Evolutionary conservation across 64 coral and sea anemone genomes (phyloP).

Genomic region (Stichodactyla helianthus): DNA sequence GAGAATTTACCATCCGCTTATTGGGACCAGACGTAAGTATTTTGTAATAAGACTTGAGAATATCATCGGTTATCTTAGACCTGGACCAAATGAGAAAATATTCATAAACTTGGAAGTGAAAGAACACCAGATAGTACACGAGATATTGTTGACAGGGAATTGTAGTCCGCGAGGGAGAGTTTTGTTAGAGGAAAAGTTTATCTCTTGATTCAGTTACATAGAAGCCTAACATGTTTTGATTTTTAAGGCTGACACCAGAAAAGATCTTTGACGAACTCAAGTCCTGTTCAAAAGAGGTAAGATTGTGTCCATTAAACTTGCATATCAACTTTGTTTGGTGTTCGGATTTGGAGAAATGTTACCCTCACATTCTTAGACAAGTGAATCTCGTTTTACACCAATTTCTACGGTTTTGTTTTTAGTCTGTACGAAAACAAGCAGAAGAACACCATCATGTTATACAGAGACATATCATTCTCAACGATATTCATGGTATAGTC

Average conservation of each 20-base stretch:
- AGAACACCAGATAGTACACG: too few relatives aligned
- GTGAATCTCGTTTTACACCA: neutral
- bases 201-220: too few relatives aligned
- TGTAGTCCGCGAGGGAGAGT: too few relatives aligned
- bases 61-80: too few relatives aligned
- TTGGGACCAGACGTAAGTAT: slow-evolving; percentile 85
- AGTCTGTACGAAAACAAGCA: slow-evolving; percentile 63
- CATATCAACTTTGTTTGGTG: neutral
- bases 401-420: neutral
- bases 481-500: slow-evolving; percentile 74
- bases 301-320: neutral
- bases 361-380: neutral
- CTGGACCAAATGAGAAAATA: too few relatives aligned
- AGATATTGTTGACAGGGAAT: too few relatives aligned
- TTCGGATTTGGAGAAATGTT: neutral
- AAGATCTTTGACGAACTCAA: slow-evolving; percentile 95
- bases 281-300: slow-evolving; percentile 82
- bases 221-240: neutral
- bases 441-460: slow-evolving; percentile 75
- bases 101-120: too few relatives aligned
- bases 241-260: slow-evolving; percentile 70
- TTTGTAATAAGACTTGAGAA: neutral
- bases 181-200: too few relatives aligned
- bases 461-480: slow-evolving; percentile 83
- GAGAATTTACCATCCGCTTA: slow-evolving; percentile 73